Evolutionary conservation across 2,888 invertebrate genomes (phyloP), one percentile per base, ranked within the genome.

Genomic region (Charanyca ferruginea): DNA sequence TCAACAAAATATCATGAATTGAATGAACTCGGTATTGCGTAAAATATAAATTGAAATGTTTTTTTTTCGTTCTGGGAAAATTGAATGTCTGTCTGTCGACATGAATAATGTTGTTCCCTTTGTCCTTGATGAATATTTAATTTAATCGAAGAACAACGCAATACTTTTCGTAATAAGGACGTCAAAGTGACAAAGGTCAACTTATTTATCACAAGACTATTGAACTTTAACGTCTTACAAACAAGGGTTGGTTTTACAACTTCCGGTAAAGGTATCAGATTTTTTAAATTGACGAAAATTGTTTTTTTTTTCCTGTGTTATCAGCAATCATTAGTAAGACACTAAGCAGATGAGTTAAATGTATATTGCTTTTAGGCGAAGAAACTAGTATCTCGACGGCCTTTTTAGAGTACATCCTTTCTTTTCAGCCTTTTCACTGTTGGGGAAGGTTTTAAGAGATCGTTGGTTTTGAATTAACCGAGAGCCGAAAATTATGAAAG

Each of bases 41-140:
- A 49, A 42, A 55, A 66, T 66, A 55, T 42, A 11, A 42, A 5
- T 1, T 18, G 7, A 25, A 35, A 35, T 35, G 25, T 66, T 48
- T 53, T 52, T 41, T 32, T n/a, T 54, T 20, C 20, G n/a, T 28
- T 28, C 11, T 1, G 8, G 35, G 2, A 42, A 57, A 16, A 35
- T 66, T 35, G n/a, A 18, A 66, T 42, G 13, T 42, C 13, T 54
- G 25, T 51, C 41, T 18, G 48, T 25, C 1, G n/a, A 32, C 41
- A 32, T 42, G 20, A 28, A 55, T 23, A 5, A 13, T 55, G 22
- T n/a, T 32, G 18, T 55, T 18, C 13, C 6, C 25, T 66, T 57
- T 38, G 55, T 42, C n/a, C 41, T 48, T 66, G 22, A 55, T 49
- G 22, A 66, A 66, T 66, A 66, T 66, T 66, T 49, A 49, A 66